Evolutionary conservation across 2,113 vertebrate genomes (phyloP).

Genomic region (Aptenodytes patagonicus): DNA sequence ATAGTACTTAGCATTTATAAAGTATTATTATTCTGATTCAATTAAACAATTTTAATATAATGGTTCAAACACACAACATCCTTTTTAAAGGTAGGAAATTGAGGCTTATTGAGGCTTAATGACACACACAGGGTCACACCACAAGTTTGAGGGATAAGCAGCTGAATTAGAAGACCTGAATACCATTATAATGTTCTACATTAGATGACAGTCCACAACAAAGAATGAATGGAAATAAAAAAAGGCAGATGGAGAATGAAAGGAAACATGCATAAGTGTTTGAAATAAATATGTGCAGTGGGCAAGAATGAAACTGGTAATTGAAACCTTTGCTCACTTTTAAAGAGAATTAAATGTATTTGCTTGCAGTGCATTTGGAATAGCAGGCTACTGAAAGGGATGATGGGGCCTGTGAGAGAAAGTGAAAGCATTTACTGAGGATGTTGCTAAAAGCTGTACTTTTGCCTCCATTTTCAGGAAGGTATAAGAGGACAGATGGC

Average conservation of each 20-base stretch:
- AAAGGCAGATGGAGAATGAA: constrained; percentile 44
- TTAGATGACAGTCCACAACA: constrained; percentile 14
- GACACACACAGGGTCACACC: background rate
- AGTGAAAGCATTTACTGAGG: constrained; percentile 10
- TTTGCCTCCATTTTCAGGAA: constrained; percentile 22
- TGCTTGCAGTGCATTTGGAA: constrained; percentile 10
- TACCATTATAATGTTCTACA: background rate
- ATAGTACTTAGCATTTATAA: background rate
- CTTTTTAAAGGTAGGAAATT: constrained; percentile 4
- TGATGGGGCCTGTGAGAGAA: constrained; percentile 31
- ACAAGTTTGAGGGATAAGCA: background rate
- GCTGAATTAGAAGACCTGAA: background rate
- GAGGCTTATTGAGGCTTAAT: background rate
- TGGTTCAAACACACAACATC: background rate
- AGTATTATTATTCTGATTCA: background rate
- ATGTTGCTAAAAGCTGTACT: constrained; percentile 25
- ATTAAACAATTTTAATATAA: background rate
- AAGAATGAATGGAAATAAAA: constrained; percentile 27
- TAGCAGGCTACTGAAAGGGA: constrained; percentile 3
- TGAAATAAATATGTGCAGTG: constrained; percentile 41
- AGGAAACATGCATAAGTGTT: background rate
- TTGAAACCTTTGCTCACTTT: constrained; percentile 46
- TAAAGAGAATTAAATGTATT: constrained; percentile 27
- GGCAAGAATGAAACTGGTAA: constrained; percentile 28
- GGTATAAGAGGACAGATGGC: constrained; percentile 44